These are phyloP conservation scores for Probaryconus sp. DNA, from an alignment of 1,140 invertebrate species.

Conservation along the genomic window DNA sequence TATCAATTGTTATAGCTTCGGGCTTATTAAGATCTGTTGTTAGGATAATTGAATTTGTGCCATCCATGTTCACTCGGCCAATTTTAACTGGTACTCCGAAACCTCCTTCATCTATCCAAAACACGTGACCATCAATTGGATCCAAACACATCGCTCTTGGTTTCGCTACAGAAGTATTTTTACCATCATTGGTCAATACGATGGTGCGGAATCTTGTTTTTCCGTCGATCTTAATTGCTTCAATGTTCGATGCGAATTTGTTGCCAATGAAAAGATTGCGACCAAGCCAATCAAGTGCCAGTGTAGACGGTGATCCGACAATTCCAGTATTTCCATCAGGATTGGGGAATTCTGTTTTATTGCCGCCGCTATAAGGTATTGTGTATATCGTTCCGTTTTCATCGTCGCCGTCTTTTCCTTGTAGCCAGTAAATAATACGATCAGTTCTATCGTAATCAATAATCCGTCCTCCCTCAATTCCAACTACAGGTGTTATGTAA, in stretches of 20 bases:
- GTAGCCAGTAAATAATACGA: slow-evolving; percentile 91
- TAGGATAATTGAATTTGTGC: slow-evolving; percentile 86
- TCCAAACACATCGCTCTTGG: slow-evolving; percentile 94
- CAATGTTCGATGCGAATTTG: slow-evolving; percentile 93
- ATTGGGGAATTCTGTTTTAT: slow-evolving; percentile 90
- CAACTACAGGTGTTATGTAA: slow-evolving; percentile 92
- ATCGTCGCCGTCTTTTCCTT: slow-evolving; percentile 84
- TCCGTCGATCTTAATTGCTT: slow-evolving; percentile 92
- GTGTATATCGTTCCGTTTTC: slow-evolving; percentile 90
- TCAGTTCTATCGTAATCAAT: slow-evolving; percentile 94
- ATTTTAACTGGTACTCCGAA: slow-evolving; percentile 94
- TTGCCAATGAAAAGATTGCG: slow-evolving; percentile 97
- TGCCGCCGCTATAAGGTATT: slow-evolving; percentile 91
- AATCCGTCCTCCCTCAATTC: slow-evolving; percentile 91
- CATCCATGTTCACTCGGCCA: slow-evolving; percentile 96
- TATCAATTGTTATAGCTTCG: slow-evolving; percentile 91
- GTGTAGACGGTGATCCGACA: slow-evolving; percentile 92
- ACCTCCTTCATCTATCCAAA: slow-evolving; percentile 97
- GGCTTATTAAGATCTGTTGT: slow-evolving; percentile 83
- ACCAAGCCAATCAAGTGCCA: slow-evolving; percentile 98
- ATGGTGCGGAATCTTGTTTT: slow-evolving; percentile 91
- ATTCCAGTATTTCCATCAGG: slow-evolving; percentile 84
- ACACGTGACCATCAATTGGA: slow-evolving; percentile 89
- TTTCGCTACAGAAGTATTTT: slow-evolving; percentile 89
- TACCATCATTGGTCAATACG: slow-evolving; percentile 94